These are phyloP conservation scores for Microhierax caerulescens DNA, from an alignment of 2,797 vertebrate genomes.

Conservation along the genomic window DNA sequence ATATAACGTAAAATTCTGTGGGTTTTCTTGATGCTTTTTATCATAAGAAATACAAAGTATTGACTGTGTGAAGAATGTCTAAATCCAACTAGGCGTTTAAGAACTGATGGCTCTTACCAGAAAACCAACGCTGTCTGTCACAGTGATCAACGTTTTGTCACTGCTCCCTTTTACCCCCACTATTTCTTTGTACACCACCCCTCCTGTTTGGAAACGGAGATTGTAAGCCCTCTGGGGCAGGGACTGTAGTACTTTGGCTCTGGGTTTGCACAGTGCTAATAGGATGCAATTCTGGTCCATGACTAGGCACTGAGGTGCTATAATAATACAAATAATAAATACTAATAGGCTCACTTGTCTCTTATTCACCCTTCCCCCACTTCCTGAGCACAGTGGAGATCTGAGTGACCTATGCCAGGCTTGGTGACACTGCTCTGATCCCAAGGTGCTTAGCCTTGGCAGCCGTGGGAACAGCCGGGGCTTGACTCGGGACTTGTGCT, in stretches of 20 bases:
- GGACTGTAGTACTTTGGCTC: background rate
- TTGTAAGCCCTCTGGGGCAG: constrained; percentile 48
- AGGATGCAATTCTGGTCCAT: constrained; percentile 2
- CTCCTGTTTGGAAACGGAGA: background rate
- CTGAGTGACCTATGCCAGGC: background rate
- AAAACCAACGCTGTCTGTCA: background rate
- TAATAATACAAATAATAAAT: constrained; percentile 52
- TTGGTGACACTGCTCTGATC: background rate
- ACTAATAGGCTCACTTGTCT: constrained; percentile 15
- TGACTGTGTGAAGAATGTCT: background rate
- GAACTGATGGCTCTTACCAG: background rate
- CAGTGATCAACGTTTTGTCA: background rate
- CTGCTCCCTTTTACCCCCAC: background rate
- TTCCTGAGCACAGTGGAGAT: background rate
- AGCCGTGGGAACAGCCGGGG: background rate
- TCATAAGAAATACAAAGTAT: background rate
- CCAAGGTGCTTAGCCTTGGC: background rate
- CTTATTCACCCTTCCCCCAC: background rate
- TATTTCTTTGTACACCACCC: background rate
- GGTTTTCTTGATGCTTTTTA: background rate
- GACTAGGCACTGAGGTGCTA: constrained; percentile 45
- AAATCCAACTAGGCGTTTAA: background rate
- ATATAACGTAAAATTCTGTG: background rate
- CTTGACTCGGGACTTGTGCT: background rate
- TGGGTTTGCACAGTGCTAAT: constrained; percentile 29